Evolutionary conservation across 2,888 invertebrate genomes (phyloP), one percentile per base, ranked within the genome.

Genomic region (Melikaiella ostensackeni): DNA sequence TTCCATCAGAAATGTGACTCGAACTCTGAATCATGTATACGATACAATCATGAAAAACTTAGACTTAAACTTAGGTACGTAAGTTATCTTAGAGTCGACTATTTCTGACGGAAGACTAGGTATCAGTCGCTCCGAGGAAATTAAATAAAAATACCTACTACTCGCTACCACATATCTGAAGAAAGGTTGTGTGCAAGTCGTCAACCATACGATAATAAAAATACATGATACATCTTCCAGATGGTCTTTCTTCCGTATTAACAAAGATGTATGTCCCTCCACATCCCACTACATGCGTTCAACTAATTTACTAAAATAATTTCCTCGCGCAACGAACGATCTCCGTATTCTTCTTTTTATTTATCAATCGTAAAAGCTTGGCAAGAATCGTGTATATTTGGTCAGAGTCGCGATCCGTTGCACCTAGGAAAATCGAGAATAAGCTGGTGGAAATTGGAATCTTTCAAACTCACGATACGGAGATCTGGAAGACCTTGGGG

Each of bases 221-320:
- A 70, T 50, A 70, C 70, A 70, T 21, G 30, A 70, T 70, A 70
- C 50, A 70, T 30, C 70, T 70, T 46, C 70, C 30, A 70, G 46
- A 50, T 70, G 21, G 30, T 30, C 30, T 30, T 70, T 70, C 50
- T 35, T 42, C 24, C 46, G 27, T 27, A 70, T 50, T 46, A 70
- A 61, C 70, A 63, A 75, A 62, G 75, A 74, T 77, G 70, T 75
- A 76, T 64, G 78, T 64, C 77, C 79, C 80, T 80, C 76, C 75
- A 79, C 73, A 76, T 79, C 77, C 77, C 77, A 81, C 66, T 75
- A 57, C 80, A 79, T 80, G 78, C 80, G 78, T 77, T 74, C 66
- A 9, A 77, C 46, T 70, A 74, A 76, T 75, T 75, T 33, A 59
- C 59, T 61, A 33, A 42, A 21, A 35, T 42, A 74, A 27, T 75